Base-by-base conservation (phyloP, 2,888 invertebrate genomes). In the Drosophila yooni region DNA sequence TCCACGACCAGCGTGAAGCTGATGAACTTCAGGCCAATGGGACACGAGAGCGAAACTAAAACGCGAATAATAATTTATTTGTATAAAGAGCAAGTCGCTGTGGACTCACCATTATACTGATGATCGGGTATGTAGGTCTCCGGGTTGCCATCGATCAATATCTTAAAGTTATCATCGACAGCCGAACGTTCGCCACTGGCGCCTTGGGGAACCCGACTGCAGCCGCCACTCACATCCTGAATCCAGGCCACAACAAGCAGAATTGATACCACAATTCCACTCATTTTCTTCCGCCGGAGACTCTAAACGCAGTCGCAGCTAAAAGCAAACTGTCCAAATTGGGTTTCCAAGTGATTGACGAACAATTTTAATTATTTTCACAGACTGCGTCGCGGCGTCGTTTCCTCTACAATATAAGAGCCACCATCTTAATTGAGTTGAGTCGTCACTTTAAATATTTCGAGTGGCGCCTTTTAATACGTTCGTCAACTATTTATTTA, bases 1-100 rank as follows among this genome's bases (percentile, higher is more conserved):
- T 97, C 97, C 5, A 96, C 96, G 82, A 96, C 96, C 81, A 99
- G 94, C 72, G 96, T 95, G 90, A 98, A 98, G 15, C 97, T 96
- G 6, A 95, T 95, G 91, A 98, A 97, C 79, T 96, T 96, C 63
- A 96, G 94, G 27, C 94, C 94, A 60, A 94, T 94, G 1, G 95
- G 94, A 43, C 96, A 96, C 91, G 95, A 94, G 31, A 96, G 92
- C 0, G 95, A 94, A 38, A 96, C 96, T 96, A 92, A 82, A 33
- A 34, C 33, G 15, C 29, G 15, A 0, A 1, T 27, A 43, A 43
- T 11, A 36, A 57, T 11, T 40, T 0, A n/a, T 56, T 15, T 4
- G 2, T 10, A 5, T 1, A 29, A 8, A 21, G 29, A 21, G 5
- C 4, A 29, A 11, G 43, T 21, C 29, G 15, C 3, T 2, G 0